Conservation (phyloP, 2,888 invertebrate genomes). For the Drosophila pseudotalamancana region DNA sequence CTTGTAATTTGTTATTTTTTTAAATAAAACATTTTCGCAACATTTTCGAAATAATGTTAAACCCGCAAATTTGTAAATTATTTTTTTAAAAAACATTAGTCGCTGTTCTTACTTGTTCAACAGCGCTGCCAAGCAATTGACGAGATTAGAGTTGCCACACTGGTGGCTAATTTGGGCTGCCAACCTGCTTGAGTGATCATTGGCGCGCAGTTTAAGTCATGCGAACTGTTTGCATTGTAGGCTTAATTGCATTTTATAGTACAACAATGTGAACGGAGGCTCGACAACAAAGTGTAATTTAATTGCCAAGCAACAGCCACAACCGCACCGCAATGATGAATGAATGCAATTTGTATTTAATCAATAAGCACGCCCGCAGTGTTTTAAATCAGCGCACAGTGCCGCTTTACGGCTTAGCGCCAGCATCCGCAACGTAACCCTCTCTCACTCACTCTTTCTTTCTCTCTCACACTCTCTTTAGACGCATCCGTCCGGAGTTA, state of each 20-base stretch:
- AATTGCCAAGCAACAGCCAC: constrained; percentile 51
- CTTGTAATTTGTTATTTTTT: neutral
- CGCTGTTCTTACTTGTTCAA: neutral
- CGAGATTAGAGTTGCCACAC: constrained; percentile 1
- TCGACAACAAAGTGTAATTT: constrained; percentile 68
- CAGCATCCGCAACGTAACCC: constrained; percentile 33
- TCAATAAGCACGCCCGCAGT: constrained; percentile 78
- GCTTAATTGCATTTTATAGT: constrained; percentile 52
- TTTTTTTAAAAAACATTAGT: neutral
- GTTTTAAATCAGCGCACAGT: constrained; percentile 78
- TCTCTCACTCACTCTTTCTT: neutral
- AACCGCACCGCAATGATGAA: constrained; percentile 59
- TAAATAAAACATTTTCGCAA: no score
- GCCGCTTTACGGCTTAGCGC: constrained; percentile 78
- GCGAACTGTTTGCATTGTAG: neutral
- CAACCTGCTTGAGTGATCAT: neutral
- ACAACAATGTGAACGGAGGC: constrained; percentile 25
- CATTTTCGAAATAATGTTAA: no score
- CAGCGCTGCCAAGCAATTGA: constrained; percentile 3
- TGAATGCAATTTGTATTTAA: constrained; percentile 79
- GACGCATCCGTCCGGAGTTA: constrained; percentile 34
- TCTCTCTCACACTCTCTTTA: neutral
- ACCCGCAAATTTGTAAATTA: no score
- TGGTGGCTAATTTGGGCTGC: neutral
- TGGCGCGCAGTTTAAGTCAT: constrained; percentile 18